Evolutionary conservation across 2,113 vertebrate genomes (phyloP), one percentile per base, ranked within the genome.

Genomic region (Xyrauchen texanus): DNA sequence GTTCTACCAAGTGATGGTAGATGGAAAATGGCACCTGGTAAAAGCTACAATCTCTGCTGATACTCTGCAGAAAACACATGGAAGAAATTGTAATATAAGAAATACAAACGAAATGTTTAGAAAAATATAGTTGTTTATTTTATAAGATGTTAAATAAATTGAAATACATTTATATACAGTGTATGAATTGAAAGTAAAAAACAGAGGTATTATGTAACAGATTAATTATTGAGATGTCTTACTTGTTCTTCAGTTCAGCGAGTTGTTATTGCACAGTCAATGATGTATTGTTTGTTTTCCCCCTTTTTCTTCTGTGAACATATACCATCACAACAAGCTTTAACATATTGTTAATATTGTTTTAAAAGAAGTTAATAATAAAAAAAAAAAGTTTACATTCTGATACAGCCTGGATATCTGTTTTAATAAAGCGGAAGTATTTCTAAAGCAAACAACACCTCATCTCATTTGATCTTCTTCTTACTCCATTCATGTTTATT

Each of bases 201-300:
- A 82, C 49, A 77, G 52, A 85, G 90, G 85, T 92, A 88, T 93
- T 93, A 93, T 93, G 88, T 93, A 93, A 92, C 89, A 91, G 89
- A 83, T 78, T 70, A 76, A 92, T 90, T 85, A 91, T 85, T 90
- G 85, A 93, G 91, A 90, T 93, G 92, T 92, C 91, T 93, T 92
- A 91, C 88, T 79, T 46, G 73, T 84, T 83, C 83, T 84, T 87
- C 80, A 13, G 62, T 87, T 86, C 11, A 68, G 79, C 77, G 66
- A 80, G 80, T 89, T 87, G 84, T 78, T 91, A 86, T 90, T 90
- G 90, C 89, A 90, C 88, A 90, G 84, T 89, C 21, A 34, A 34
- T 77, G 51, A 63, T 89, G 85, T 89, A 88, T 79, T 85, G 87
- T 82, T 89, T 88, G 82, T 91, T 89, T 66, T 53, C 46, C 74